Base-by-base conservation (phyloP, 2,888 invertebrate genomes). In the Erebia epiphron region DNA sequence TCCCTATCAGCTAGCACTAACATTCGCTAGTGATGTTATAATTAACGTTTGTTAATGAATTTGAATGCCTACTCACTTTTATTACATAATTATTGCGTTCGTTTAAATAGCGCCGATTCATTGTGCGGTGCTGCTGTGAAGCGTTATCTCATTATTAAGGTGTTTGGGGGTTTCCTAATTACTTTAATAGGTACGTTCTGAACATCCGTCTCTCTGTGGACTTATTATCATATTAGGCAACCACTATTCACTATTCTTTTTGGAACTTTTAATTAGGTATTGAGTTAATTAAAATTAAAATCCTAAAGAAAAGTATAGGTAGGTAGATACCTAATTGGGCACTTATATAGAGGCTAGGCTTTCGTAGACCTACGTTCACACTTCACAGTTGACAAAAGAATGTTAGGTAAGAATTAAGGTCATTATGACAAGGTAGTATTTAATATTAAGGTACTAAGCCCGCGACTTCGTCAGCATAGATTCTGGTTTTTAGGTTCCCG, bases 1-100 rank as follows among this genome's bases (percentile, higher is more conserved):
- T 52, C 67, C 35, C 50, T 52, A 58, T 16, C 9, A 49, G 5
- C 21, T 49, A 67, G n/a, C 16, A 56, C 9, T 2, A 43, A 18
- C 70, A 65, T 68, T 71, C 65, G 68, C 84, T 84, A 80, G 83
- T 89, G 91, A 92, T 88, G 90, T 90, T 90, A 89, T 90, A 91
- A 92, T 92, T 91, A 92, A 88, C 87, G 83, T 86, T 84, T 82
- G 85, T 88, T 90, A 89, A 90, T 90, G 91, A 91, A 92, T 91
- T 91, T 68, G 69, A 69, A 71, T 84, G 83, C 78, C 86, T 86
- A 86, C 84, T 87, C 86, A 85, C 83, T 88, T 88, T 88, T 86
- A 87, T 85, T 83, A 87, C 81, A 80, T 82, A 84, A 84, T 84
- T 35, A 35, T 7, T 84, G 85, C 83, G 83, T 87, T 86, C 84